These are phyloP conservation scores for Hirtodrosophila trivittata DNA, from an alignment of 2,888 invertebrate species.

Conservation along the genomic window DNA sequence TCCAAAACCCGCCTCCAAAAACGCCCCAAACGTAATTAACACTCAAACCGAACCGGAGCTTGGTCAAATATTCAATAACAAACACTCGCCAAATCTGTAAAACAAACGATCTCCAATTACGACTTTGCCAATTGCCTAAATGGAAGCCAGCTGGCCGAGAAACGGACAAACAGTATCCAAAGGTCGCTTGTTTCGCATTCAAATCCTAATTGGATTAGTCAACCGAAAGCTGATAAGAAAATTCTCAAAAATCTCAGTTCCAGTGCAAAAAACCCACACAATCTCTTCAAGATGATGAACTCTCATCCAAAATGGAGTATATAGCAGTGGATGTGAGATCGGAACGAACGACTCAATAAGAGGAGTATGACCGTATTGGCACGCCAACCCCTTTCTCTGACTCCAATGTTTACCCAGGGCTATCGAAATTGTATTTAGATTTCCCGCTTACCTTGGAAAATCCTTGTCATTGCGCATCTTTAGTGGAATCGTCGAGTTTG, in stretches of 20 bases:
- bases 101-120: slow-evolving; percentile 30
- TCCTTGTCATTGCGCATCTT: slow-evolving; percentile 59
- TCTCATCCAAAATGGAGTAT: too few species aligned
- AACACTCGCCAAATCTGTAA: slow-evolving; percentile 50
- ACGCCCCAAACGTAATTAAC: slow-evolving; percentile 39
- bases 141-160: slow-evolving; percentile 34
- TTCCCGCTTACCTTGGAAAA: slow-evolving; percentile 72
- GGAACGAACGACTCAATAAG: too few species aligned
- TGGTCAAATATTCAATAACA: slow-evolving; percentile 7
- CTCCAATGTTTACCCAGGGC: too few species aligned
- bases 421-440: too few species aligned
- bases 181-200: slow-evolving; percentile 8
- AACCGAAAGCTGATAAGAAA: too few species aligned
- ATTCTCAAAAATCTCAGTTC: too few species aligned
- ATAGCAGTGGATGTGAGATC: too few species aligned
- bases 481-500: slow-evolving; percentile 9
- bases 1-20: slow-evolving; percentile 16
- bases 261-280: too few species aligned
- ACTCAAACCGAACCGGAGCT: slow-evolving; percentile 23
- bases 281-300: too few species aligned
- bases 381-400: too few species aligned
- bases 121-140: slow-evolving; percentile 41
- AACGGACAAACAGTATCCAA: slow-evolving; percentile 11
- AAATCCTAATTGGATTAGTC: slow-evolving; percentile 13
- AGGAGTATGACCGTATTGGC: too few species aligned